Evolutionary conservation across 2,113 vertebrate genomes (phyloP), one percentile per base, ranked within the genome.

Genomic region (Geococcyx californianus): DNA sequence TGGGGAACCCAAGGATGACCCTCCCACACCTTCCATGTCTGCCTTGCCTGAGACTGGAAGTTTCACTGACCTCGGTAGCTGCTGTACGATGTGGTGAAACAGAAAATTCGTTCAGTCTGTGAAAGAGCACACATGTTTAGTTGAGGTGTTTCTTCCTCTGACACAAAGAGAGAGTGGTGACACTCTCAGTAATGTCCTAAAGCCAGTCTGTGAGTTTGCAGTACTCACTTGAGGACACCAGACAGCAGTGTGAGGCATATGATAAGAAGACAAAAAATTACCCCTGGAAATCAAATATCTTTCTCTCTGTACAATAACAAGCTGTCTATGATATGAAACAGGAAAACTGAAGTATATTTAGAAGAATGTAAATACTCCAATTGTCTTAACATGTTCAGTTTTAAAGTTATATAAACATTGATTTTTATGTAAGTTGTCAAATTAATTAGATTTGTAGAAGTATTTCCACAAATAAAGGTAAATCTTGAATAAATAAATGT

Each of bases 61-160:
- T 42, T 80, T 84, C 49, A 38, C 13, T 0, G 0, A 0, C 6
- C 6, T 56, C 8, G 1, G 1, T 68, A 31, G 51, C 18, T 54
- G 8, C 18, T 78, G 20, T 20, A 9, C 28, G 47, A 36, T 1
- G 0, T 20, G 15, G 9, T 36, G n/a, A 59, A 88, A 59, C 0
- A 1, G 14, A 58, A 82, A 69, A 69, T 45, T 68, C 19, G 44
- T 44, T 25, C 33, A 51, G 26, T 33, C 33, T 0, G 0, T 45
- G 44, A 69, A 70, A 87, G 13, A 72, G 9, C 28, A 58, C 7
- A 38, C 1, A 1, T 9, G 4, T 56, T 64, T 69, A 6, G 25
- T 72, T 59, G 16, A 77, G 17, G 1, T 34, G 9, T 33, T 72
- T 49, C 18, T 13, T 59, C 17, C 13, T 78, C 45, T 60, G n/a